Evolutionary conservation across 1,140 invertebrate genomes (phyloP), one percentile per base, ranked within the genome.

Genomic region (Piezodorus guildinii): DNA sequence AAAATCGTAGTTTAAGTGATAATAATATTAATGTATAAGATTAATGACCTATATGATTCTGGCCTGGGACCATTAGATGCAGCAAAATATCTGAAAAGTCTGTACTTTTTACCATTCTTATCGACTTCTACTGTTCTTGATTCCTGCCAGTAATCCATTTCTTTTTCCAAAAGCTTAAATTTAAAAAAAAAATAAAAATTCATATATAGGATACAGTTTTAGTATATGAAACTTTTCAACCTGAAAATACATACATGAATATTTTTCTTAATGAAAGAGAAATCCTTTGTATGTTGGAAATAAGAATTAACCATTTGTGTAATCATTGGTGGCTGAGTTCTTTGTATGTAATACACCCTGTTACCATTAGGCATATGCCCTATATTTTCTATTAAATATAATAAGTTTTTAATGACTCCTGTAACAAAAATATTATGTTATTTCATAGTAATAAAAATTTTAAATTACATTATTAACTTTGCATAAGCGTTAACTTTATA

Each of bases 291-390:
- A 4, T 72, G 72, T 21, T 84, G 74, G 19, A 82, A 75, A 70
- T 91, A 92, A 62, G 77, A 78, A 15, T 81, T 76, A 0, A 89
- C 88, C 88, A 93, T 94, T 1, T 82, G 79, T 45, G 83, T 83
- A 5, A 94, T 76, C n/a, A 92, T 72, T 0, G 90, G 91, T 1
- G 89, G 90, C 69, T 94, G 90, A 58, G 86, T 88, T 70, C 90
- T 76, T 72, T 79, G 77, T 12, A 83, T 69, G 72, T 90, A 90
- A 78, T 93, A 92, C 51, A 86, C 75, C 69, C 90, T 74, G 51
- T 83, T 84, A 30, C 87, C 87, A 69, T 92, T 91, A 0, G 88
- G 88, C 49, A 93, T 75, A 68, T 88, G 85, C 1, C 87, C 87
- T 49, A 80, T 79, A 66, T 70, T 79, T 15, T 83, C 74, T 0